Evolutionary conservation across 2,113 vertebrate species (phyloP).

Genomic region (Athene cunicularia): DNA sequence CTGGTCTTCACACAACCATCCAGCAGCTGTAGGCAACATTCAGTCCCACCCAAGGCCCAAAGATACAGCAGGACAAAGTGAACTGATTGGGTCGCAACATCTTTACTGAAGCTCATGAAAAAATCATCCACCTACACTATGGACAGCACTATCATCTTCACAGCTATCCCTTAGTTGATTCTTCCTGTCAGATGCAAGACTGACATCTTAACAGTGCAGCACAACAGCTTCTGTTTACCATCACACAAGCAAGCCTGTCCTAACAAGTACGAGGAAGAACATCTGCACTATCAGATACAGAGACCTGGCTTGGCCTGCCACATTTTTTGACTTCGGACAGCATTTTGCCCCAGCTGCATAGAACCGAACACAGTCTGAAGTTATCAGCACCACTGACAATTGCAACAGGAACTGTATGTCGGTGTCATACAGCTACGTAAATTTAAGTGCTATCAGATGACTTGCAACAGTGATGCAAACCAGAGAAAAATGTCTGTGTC

Average conservation of each 20-base stretch:
- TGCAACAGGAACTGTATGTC: neutral
- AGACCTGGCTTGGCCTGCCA: neutral
- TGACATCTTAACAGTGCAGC: neutral
- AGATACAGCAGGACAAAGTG: neutral
- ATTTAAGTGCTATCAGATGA: neutral
- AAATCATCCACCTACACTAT: neutral
- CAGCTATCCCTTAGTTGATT: neutral
- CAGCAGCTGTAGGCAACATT: neutral
- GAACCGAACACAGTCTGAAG: neutral
- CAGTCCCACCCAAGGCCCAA: neutral
- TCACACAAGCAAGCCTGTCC: neutral
- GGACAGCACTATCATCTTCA: neutral
- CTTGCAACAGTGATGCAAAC: neutral
- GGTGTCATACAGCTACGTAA: neutral
- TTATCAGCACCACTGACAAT: neutral
- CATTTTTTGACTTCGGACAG: neutral
- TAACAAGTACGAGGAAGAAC: conserved; percentile 9
- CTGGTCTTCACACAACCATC: neutral
- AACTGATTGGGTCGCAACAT: neutral
- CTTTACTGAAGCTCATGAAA: neutral
- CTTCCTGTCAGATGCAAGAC: neutral
- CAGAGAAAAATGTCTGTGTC: neutral
- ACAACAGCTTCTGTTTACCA: neutral
- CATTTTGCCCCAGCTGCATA: neutral
- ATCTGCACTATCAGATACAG: neutral